Conservation (phyloP, 2,113 vertebrate genomes). For the Gambusia holbrooki region DNA sequence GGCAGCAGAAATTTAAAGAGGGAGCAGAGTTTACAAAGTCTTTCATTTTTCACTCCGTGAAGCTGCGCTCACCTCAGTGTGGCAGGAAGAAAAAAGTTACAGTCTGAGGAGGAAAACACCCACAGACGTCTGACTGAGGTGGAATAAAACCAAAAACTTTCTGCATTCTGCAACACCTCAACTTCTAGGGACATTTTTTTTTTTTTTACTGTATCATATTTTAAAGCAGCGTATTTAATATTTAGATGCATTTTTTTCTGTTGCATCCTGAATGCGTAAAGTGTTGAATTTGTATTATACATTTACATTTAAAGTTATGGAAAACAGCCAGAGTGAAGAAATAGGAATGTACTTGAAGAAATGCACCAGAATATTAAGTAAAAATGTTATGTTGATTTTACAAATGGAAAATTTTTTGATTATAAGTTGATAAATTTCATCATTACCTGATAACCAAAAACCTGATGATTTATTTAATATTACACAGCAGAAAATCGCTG, state of each 20-base stretch:
- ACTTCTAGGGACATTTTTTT: background rate
- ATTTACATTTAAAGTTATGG: background rate
- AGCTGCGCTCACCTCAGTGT: background rate
- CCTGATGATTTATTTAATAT: no score
- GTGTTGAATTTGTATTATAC: background rate
- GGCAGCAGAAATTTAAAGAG: slow-evolving; percentile 2
- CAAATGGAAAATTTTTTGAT: no score
- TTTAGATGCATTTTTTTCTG: background rate
- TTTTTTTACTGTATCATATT: background rate
- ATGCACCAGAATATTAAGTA: no score
- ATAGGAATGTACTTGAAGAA: no score
- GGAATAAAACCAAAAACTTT: background rate
- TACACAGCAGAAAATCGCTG: no score
- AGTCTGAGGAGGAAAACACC: background rate
- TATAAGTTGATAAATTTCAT: no score
- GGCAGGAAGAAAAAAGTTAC: slow-evolving; percentile 1
- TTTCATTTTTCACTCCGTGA: slow-evolving; percentile 2
- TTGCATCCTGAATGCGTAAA: background rate
- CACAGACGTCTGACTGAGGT: background rate
- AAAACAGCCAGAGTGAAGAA: background rate
- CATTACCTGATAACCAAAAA: no score
- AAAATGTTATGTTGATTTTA: no score
- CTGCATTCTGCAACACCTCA: background rate
- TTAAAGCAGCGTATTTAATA: background rate
- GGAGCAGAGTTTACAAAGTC: slow-evolving; percentile 15